phyloP scores from a whole-genome alignment of 2,888 invertebrate species.

The Salpingus planirostris region DNA sequence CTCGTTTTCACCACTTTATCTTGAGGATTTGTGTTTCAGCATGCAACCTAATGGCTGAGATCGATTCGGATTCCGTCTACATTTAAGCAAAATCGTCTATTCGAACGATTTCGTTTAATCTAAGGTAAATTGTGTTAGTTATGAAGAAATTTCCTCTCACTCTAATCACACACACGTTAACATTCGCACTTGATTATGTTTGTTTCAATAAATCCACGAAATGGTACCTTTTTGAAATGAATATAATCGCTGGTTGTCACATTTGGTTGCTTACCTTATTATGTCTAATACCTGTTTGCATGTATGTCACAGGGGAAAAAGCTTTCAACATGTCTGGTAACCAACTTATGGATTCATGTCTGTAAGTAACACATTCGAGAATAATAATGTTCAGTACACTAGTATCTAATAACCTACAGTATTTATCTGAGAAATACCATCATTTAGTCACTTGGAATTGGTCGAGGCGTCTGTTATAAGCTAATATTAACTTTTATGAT shows the following conservation, averaged over 20 bases:
- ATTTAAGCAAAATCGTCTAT: no score
- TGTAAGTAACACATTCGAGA: slow-evolving; percentile 45
- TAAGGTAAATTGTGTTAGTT: no score
- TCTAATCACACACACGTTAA: slow-evolving; percentile 8
- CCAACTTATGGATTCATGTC: slow-evolving; percentile 56
- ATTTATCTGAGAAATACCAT: no score
- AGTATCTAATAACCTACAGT: no score
- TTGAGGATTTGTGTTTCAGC: slow-evolving; percentile 21
- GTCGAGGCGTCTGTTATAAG: no score
- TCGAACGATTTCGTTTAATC: no score
- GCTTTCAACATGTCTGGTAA: slow-evolving; percentile 50
- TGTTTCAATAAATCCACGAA: no score
- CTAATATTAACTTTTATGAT: slow-evolving; percentile 1
- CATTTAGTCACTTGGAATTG: no score
- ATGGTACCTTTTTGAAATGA: no score
- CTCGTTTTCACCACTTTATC: no score
- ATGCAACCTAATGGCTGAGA: slow-evolving; percentile 31
- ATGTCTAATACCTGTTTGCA: slow-evolving; percentile 31
- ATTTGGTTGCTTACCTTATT: slow-evolving; percentile 14
- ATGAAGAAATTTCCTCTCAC: slow-evolving; percentile 2
- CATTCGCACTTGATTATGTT: slow-evolving; percentile 12
- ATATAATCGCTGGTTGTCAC: slow-evolving; percentile 18
- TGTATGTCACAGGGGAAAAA: slow-evolving; percentile 32
- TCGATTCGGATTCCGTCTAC: no score
- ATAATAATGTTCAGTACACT: slow-evolving; percentile 3